Base-by-base conservation (phyloP, 2,888 invertebrate genomes). In the Epinotia brunnichana region DNA sequence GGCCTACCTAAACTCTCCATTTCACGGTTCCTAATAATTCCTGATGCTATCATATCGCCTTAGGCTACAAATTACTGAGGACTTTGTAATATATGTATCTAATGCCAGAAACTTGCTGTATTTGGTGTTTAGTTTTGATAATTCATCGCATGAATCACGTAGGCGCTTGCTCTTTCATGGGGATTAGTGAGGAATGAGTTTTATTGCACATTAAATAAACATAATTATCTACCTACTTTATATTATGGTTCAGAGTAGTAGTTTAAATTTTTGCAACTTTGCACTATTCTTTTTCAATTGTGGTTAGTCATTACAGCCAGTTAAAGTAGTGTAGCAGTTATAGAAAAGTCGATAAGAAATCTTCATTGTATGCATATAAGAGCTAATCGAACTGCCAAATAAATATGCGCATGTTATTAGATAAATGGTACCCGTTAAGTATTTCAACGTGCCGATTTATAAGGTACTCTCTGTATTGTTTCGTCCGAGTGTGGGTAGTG, bases 331-430 rank as follows among this genome's bases (percentile, higher is more conserved):
- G 73, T 76, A 77, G 77, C 75, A 57, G 62, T 76, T 70, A 73
- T 76, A 81, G 75, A 79, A 75, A 79, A 75, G 74, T 75, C 68
- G 83, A 85, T 86, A 86, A 83, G 78, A 76, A 78, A 85, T 85
- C 82, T 82, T 83, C 80, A 89, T 89, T 89, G 88, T 90, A 89
- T 90, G 87, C 86, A 86, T 86, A 87, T 86, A 81, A 85, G 82
- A 80, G 79, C 78, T 82, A 83, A 88, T 85, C 81, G 83, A 84
- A 80, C 81, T 82, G 79, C 79, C 78, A 78, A 82, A 82, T 84
- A 82, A 82, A 80, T 81, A 81, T 80, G 78, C 80, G 76, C 74
- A 79, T 79, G 78, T 79, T 83, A 77, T 80, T 83, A 77, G 81
- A 80, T 82, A 81, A 81, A 83, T 80, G 77, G 76, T 78, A 78